A percentile compares a stretch with the other conserved stretches of the same genome.
phyloP scores from a whole-genome alignment of 2,113 vertebrate species.

The Setophaga coronata region DNA sequence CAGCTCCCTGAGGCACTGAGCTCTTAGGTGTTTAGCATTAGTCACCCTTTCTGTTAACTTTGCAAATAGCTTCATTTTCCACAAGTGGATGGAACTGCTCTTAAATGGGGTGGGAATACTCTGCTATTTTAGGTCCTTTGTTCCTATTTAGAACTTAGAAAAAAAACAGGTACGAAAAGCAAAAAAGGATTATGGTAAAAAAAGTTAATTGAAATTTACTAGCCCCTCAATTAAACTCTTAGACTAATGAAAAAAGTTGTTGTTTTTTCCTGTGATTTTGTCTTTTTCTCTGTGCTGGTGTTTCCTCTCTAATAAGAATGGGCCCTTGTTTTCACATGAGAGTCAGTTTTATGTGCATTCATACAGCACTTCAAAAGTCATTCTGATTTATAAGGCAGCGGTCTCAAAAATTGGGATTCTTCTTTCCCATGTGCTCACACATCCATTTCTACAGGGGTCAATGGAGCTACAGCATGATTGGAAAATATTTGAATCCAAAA shows the following conservation, averaged over 20 bases:
- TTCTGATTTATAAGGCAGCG: not conserved
- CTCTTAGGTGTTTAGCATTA: not conserved
- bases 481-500: not conserved
- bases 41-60: not conserved
- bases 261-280: not conserved
- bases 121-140: not conserved
- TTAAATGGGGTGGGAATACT: not conserved
- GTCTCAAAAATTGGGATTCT: not conserved
- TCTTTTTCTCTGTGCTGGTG: not conserved
- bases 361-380: not conserved
- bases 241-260: not conserved
- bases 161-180: not conserved
- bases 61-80: not conserved
- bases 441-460: not conserved
- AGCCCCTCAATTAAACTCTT: not conserved
- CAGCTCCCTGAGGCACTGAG: not conserved
- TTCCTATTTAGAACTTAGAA: not conserved
- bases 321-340: not conserved
- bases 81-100: not conserved
- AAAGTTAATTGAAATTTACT: not conserved
- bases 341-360: not conserved
- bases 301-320: not conserved
- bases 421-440: not conserved
- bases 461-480: not conserved
- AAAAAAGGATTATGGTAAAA: not conserved